Conservation (phyloP, 1,140 invertebrate genomes). For the Penaeus japonicus region DNA sequence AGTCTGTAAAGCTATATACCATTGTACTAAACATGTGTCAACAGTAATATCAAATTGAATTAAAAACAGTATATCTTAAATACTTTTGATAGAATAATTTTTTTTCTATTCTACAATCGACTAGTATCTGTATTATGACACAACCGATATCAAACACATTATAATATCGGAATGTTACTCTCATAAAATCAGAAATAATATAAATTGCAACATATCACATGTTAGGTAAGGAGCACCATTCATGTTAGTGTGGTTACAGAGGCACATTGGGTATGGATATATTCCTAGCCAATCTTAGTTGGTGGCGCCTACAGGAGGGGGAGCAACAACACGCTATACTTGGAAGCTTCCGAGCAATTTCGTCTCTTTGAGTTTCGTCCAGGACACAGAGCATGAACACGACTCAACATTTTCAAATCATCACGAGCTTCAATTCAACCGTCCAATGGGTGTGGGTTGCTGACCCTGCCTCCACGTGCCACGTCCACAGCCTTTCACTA, state of each 20-base stretch:
- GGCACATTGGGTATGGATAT: slow-evolving; percentile 41
- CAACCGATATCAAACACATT: slow-evolving; percentile 49
- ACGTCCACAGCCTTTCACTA: slow-evolving; percentile 24
- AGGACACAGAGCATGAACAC: too few relatives aligned
- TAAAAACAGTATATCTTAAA: slow-evolving; percentile 27
- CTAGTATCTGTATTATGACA: slow-evolving; percentile 54
- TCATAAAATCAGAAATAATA: slow-evolving; percentile 39
- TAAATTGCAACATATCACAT: slow-evolving; percentile 55
- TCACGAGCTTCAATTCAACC: too few relatives aligned
- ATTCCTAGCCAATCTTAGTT: neutral
- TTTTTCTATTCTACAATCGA: slow-evolving; percentile 52
- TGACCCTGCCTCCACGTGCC: neutral
- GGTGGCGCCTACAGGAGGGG: neutral
- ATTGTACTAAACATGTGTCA: slow-evolving; percentile 48
- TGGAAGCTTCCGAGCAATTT: too few relatives aligned
- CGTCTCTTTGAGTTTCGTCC: too few relatives aligned
- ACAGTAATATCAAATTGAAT: slow-evolving; percentile 49
- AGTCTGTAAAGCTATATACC: slow-evolving; percentile 55
- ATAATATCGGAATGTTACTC: slow-evolving; percentile 47
- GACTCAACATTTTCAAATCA: too few relatives aligned
- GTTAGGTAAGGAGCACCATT: slow-evolving; percentile 56
- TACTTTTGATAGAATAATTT: slow-evolving; percentile 41
- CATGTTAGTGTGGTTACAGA: slow-evolving; percentile 55
- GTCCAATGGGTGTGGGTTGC: neutral
- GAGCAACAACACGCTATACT: neutral